These are phyloP conservation scores for Polymixis lichenea DNA, from an alignment of 2,888 invertebrate genomes.

Conservation along the genomic window DNA sequence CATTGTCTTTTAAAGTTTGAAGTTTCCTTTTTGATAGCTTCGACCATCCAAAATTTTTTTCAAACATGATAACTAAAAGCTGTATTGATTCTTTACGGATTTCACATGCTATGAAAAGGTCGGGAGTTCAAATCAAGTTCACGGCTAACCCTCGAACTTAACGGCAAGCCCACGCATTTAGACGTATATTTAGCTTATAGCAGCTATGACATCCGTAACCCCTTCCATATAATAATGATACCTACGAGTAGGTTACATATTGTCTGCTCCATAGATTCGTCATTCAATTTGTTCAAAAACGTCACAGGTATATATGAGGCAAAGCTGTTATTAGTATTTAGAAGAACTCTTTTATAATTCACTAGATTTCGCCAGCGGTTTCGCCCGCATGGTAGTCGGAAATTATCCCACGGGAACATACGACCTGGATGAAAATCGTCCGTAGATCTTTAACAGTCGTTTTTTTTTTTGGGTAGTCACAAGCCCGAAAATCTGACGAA, in stretches of 20 bases:
- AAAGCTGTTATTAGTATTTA: not conserved
- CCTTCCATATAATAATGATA: slow-evolving; percentile 26
- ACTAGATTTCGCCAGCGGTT: too few relatives aligned
- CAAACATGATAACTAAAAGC: slow-evolving; percentile 13
- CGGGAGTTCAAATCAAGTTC: slow-evolving; percentile 54
- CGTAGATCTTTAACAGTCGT: too few relatives aligned
- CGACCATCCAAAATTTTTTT: not conserved
- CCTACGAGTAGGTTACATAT: not conserved
- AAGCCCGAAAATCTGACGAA: too few relatives aligned
- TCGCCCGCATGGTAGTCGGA: too few relatives aligned
- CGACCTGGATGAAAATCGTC: too few relatives aligned
- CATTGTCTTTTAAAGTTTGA: not conserved
- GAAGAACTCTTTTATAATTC: not conserved
- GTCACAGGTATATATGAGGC: slow-evolving; percentile 16
- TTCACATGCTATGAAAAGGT: slow-evolving; percentile 46
- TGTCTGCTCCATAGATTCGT: not conserved
- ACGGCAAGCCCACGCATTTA: slow-evolving; percentile 42
- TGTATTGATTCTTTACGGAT: slow-evolving; percentile 43
- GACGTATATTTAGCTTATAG: slow-evolving; percentile 39
- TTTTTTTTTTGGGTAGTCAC: too few relatives aligned
- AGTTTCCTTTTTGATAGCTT: not conserved
- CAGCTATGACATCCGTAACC: slow-evolving; percentile 21
- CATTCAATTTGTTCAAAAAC: not conserved
- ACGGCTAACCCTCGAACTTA: slow-evolving; percentile 46
- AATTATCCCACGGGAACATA: too few relatives aligned